Evolutionary conservation across 2,797 vertebrate species (phyloP).

Genomic region (Anabacerthia variegaticeps): DNA sequence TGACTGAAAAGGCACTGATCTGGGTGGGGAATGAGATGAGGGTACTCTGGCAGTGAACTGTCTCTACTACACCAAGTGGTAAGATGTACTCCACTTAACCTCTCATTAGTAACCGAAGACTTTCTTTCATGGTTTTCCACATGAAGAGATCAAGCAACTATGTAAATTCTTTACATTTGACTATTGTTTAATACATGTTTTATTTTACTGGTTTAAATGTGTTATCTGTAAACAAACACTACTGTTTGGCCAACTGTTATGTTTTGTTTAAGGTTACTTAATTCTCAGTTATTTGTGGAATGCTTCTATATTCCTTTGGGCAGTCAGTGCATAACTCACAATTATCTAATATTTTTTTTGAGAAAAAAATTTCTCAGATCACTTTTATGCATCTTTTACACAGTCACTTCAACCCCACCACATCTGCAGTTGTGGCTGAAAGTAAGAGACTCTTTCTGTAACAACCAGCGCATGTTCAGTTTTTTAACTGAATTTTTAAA

Average conservation of each 20-base stretch:
- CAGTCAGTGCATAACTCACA: neutral
- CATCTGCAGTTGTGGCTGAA: constrained; percentile 57
- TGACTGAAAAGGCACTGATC: neutral
- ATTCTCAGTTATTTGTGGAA: constrained; percentile 51
- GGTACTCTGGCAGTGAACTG: neutral
- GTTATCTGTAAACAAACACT: constrained; percentile 1
- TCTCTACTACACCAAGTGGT: neutral
- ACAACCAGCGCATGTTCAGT: neutral
- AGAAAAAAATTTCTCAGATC: neutral
- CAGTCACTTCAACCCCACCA: constrained; percentile 6
- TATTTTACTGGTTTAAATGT: neutral
- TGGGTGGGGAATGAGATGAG: neutral
- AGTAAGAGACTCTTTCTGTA: constrained; percentile 55
- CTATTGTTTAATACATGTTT: neutral
- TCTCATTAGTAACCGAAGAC: neutral
- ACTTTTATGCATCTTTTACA: neutral
- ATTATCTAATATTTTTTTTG: neutral
- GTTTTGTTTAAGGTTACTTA: constrained; percentile 30
- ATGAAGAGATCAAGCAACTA: neutral
- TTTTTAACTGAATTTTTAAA: neutral
- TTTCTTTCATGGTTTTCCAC: neutral
- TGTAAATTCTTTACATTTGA: neutral
- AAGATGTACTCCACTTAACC: neutral
- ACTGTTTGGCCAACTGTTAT: neutral
- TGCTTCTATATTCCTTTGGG: constrained; percentile 21